Evolutionary conservation across 2,888 invertebrate species (phyloP).

Genomic region (Trichopria drosophilae): DNA sequence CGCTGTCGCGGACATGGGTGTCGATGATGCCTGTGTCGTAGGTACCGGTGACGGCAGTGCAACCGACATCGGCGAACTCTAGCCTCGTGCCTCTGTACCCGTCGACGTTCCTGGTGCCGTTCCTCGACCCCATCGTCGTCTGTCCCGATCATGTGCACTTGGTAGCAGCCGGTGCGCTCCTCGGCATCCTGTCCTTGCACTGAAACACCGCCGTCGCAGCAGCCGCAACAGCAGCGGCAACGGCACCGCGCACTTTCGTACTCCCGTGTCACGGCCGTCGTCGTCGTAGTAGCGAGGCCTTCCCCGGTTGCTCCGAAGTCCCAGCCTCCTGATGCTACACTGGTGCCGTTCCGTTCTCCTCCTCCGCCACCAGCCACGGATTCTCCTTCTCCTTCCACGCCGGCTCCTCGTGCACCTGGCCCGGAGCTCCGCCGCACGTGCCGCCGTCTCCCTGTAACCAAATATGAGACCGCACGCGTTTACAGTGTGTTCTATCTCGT

Average conservation of each 20-base stretch:
- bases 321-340: slow-evolving; percentile 43
- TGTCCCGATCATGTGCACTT: slow-evolving; percentile 26
- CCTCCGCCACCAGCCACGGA: slow-evolving; percentile 15
- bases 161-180: slow-evolving; percentile 25
- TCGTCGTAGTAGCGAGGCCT: slow-evolving; percentile 19
- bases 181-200: slow-evolving; percentile 2
- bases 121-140: slow-evolving; percentile 14
- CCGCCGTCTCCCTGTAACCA: slow-evolving; percentile 58
- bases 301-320: slow-evolving; percentile 41
- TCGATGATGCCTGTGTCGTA: slow-evolving; percentile 25
- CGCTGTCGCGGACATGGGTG: slow-evolving; percentile 26
- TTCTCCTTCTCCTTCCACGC: slow-evolving; percentile 35
- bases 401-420: slow-evolving; percentile 45
- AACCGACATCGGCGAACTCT: no score
- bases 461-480: slow-evolving; percentile 43
- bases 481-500: slow-evolving; percentile 33
- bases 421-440: slow-evolving; percentile 53
- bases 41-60: no score
- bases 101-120: slow-evolving; percentile 6
- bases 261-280: slow-evolving; percentile 6
- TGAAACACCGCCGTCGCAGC: no score
- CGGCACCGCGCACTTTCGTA: slow-evolving; percentile 9
- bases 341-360: slow-evolving; percentile 29
- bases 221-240: no score
- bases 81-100: no score